Conservation (phyloP, 1,140 invertebrate genomes). For the Penaeus vannamei region DNA sequence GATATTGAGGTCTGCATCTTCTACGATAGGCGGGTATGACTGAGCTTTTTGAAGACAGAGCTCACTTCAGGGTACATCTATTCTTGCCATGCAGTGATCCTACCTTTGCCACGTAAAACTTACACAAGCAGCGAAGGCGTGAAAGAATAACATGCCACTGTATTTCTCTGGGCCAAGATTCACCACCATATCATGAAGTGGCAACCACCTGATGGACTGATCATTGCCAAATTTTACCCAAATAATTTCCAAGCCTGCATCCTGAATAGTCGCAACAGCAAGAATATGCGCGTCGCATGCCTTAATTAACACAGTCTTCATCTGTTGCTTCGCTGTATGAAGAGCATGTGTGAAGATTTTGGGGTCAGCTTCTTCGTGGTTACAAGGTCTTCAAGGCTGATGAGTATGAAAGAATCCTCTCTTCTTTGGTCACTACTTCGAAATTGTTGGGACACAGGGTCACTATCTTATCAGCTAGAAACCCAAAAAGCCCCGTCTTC, state of each 20-base stretch:
- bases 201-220: conserved; percentile 20
- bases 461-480: too few relatives aligned
- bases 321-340: conserved; percentile 26
- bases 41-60: not conserved
- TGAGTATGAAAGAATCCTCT: too few relatives aligned
- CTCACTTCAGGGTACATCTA: not conserved
- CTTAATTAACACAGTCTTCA: conserved; percentile 1
- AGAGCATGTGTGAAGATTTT: not conserved
- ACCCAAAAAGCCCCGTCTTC: too few relatives aligned
- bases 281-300: not conserved
- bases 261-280: conserved; percentile 18
- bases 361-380: not conserved
- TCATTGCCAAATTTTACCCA: not conserved
- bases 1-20: conserved; percentile 8
- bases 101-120: not conserved
- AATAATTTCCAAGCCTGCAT: conserved; percentile 13
- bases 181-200: not conserved
- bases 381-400: not conserved
- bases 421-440: too few relatives aligned
- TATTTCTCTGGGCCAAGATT: not conserved
- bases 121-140: not conserved
- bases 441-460: too few relatives aligned
- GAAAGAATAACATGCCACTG: conserved; percentile 26
- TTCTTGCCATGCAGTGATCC: not conserved
- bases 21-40: not conserved